Evolutionary conservation across 2,888 invertebrate genomes (phyloP).

Genomic region (Rhingia campestris): DNA sequence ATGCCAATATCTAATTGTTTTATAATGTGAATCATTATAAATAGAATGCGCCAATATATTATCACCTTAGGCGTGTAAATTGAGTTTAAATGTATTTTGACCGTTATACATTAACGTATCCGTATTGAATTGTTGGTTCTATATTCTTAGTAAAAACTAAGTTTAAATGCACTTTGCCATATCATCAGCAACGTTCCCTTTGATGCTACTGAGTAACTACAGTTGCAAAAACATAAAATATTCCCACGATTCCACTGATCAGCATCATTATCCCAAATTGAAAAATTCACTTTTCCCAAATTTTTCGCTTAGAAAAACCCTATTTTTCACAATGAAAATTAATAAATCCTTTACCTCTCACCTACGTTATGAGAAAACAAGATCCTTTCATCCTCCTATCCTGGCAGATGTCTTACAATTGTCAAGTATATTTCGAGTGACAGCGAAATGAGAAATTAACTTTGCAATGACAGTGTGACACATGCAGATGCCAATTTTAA

Average conservation of each 20-base stretch:
- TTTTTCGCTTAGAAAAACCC: slow-evolving; percentile 45
- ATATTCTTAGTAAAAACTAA: too few species aligned
- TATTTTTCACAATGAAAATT: slow-evolving; percentile 53
- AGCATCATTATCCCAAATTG: slow-evolving; percentile 51
- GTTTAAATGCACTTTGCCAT: too few species aligned
- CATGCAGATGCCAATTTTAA: slow-evolving; percentile 68
- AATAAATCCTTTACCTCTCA: slow-evolving; percentile 63
- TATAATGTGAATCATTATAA: too few species aligned
- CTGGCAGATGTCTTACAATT: slow-evolving; percentile 56
- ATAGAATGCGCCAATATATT: too few species aligned
- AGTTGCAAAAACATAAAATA: slow-evolving; percentile 20
- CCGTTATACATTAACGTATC: too few species aligned
- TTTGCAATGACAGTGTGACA: slow-evolving; percentile 55
- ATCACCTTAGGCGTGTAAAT: too few species aligned
- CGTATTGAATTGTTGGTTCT: too few species aligned
- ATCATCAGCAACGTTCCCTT: too few species aligned
- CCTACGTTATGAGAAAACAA: slow-evolving; percentile 50
- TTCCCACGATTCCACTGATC: slow-evolving; percentile 57
- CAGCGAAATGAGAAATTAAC: slow-evolving; percentile 67
- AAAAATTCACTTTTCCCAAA: slow-evolving; percentile 45
- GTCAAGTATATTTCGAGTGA: slow-evolving; percentile 44
- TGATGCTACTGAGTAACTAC: too few species aligned
- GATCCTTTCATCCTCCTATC: slow-evolving; percentile 29
- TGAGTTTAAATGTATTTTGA: too few species aligned
- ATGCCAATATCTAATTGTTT: too few species aligned